Evolutionary conservation across 2,113 vertebrate genomes (phyloP).

Genomic region (Dicaeum eximium): DNA sequence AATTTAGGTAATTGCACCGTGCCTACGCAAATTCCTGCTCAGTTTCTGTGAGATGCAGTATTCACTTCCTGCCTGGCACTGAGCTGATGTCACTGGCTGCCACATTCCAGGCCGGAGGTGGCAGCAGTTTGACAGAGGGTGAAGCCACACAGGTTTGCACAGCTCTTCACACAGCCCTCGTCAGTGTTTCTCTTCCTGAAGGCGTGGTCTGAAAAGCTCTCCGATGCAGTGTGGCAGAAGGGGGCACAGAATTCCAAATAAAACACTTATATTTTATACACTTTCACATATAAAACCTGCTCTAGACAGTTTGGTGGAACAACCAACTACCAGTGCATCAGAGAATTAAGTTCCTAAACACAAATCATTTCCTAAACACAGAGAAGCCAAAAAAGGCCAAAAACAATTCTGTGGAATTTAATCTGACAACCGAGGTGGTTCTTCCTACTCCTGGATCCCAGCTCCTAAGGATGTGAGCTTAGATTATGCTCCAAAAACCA

Average conservation of each 20-base stretch:
- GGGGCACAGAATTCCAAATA: not conserved
- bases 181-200: not conserved
- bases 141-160: not conserved
- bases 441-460: not conserved
- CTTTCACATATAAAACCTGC: not conserved
- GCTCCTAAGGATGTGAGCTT: not conserved
- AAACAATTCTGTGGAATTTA: not conserved
- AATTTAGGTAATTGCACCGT: not conserved
- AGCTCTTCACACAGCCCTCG: not conserved
- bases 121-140: not conserved
- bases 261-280: not conserved
- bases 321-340: not conserved
- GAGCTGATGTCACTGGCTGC: not conserved
- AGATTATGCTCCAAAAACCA: not conserved
- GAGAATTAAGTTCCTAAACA: not conserved
- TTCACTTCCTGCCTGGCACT: constrained; percentile 31
- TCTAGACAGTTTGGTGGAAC: not conserved
- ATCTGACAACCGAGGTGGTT: not conserved
- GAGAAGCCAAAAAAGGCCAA: not conserved
- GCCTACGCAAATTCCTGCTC: not conserved
- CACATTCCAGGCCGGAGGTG: not conserved
- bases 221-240: too few species aligned
- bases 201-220: not conserved
- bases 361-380: not conserved
- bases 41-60: not conserved